Conservation (phyloP, 1,140 invertebrate species). For the Panulirus ornatus region DNA sequence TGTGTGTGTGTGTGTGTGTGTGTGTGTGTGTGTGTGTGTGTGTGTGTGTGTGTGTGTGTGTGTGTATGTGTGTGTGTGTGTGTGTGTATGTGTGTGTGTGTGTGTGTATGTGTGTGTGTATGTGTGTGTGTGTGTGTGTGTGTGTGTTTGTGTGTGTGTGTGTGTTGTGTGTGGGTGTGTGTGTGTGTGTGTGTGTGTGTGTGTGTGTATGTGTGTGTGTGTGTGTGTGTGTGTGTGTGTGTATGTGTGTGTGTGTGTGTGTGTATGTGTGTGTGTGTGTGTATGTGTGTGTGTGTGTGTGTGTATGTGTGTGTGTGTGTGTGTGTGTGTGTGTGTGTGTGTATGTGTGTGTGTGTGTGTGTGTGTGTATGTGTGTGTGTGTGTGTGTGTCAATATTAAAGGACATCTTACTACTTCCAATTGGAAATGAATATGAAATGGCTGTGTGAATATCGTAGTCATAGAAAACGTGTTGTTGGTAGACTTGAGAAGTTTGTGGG, state of each 20-base stretch:
- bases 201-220: background rate
- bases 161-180: slow-evolving; percentile 18
- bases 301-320: slow-evolving; percentile 13
- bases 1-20: background rate
- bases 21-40: slow-evolving; percentile 13
- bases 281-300: slow-evolving; percentile 1
- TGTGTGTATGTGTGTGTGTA: background rate
- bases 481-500: too few relatives aligned
- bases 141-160: background rate
- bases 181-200: background rate
- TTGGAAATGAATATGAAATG: too few relatives aligned
- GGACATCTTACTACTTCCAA: too few relatives aligned
- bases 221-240: background rate
- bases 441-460: too few relatives aligned
- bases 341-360: background rate
- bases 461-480: too few relatives aligned
- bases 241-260: slow-evolving; percentile 1
- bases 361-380: background rate
- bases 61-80: background rate
- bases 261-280: slow-evolving; percentile 1
- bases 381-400: background rate
- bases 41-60: slow-evolving; percentile 11
- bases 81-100: background rate
- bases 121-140: slow-evolving; percentile 20
- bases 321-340: background rate